Conservation (phyloP, 2,113 vertebrate genomes). For the Natator depressus region DNA sequence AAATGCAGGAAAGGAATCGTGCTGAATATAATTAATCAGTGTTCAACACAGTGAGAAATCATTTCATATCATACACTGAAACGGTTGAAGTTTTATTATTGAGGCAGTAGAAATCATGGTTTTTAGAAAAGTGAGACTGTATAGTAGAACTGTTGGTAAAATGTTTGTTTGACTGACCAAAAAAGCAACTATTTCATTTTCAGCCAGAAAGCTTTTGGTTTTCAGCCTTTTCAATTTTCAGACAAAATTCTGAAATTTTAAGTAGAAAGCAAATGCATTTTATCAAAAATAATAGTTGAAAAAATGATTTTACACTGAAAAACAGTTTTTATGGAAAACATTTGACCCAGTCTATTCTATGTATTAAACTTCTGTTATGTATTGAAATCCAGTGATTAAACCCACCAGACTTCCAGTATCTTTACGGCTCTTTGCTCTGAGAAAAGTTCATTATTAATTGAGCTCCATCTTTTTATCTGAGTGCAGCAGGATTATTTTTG, state of each 20-base stretch:
- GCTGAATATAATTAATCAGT: conserved; percentile 54
- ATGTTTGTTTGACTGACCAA: background rate
- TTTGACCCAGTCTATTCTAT: background rate
- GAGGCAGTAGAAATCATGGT: background rate
- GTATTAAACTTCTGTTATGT: background rate
- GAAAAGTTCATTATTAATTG: background rate
- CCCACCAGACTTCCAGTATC: background rate
- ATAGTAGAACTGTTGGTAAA: background rate
- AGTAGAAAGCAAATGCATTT: background rate
- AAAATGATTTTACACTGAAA: background rate
- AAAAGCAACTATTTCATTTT: too few species aligned
- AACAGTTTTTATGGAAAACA: background rate
- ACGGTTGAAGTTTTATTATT: background rate
- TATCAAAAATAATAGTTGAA: background rate
- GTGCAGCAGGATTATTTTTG: background rate
- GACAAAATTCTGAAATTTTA: background rate
- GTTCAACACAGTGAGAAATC: conserved; percentile 16
- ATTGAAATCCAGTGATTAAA: background rate
- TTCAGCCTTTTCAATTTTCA: background rate
- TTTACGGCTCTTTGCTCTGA: background rate
- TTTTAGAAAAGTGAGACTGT: background rate
- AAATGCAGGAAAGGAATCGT: conserved; percentile 50
- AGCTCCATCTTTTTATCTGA: background rate
- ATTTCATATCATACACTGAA: background rate
- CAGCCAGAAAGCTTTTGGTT: background rate